Evolutionary conservation across 2,888 invertebrate species (phyloP).

Genomic region (Drosophila macrothrix): DNA sequence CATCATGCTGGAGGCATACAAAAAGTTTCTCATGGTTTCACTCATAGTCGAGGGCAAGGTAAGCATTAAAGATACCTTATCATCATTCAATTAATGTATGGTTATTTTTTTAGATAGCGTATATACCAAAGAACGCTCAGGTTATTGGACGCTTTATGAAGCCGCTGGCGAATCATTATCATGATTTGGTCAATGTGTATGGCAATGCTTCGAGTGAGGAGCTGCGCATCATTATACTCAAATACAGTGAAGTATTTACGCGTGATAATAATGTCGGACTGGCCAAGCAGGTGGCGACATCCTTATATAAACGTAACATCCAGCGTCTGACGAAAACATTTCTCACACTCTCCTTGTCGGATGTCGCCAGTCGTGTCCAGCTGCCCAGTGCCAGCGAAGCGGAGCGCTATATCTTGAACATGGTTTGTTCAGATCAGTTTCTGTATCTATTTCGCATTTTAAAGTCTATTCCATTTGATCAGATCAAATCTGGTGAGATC

Average conservation of each 20-base stretch:
- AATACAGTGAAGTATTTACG: conserved; percentile 92
- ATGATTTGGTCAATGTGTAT: conserved; percentile 94
- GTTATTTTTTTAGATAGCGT: conserved; percentile 85
- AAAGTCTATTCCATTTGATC: neutral
- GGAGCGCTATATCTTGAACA: conserved; percentile 96
- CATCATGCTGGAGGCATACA: conserved; percentile 98
- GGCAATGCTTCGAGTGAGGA: conserved; percentile 90
- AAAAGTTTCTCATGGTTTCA: conserved; percentile 97
- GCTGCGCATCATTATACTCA: conserved; percentile 89
- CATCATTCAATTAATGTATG: neutral
- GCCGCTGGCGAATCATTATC: conserved; percentile 94
- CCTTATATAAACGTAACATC: conserved; percentile 97
- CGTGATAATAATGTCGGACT: conserved; percentile 92
- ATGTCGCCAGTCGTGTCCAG: conserved; percentile 93
- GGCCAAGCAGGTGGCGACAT: conserved; percentile 93
- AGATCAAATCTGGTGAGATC: conserved; percentile 99
- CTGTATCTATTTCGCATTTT: neutral
- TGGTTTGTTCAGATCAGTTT: conserved; percentile 88
- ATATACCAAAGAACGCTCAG: conserved; percentile 96
- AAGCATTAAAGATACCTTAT: conserved; percentile 31
- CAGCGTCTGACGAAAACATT: conserved; percentile 95
- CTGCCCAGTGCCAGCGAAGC: conserved; percentile 94
- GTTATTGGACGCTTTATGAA: conserved; percentile 94
- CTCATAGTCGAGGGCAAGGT: conserved; percentile 97
- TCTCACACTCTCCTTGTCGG: conserved; percentile 90